Conservation (phyloP, 2,797 vertebrate genomes). For the Tangara arthus region DNA sequence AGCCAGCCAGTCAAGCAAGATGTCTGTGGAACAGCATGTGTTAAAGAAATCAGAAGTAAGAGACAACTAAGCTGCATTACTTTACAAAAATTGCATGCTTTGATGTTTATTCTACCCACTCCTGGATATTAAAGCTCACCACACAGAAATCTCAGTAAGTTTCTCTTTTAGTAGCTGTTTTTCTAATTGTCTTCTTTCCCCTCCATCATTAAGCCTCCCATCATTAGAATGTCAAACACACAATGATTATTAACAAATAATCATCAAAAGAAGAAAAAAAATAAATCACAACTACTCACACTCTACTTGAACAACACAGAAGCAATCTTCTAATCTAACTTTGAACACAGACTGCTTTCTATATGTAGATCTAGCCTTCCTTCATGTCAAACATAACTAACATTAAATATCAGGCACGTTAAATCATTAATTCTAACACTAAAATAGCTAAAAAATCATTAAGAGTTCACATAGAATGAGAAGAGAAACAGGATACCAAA, state of each 20-base stretch:
- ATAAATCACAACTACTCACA: neutral
- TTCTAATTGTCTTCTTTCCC: neutral
- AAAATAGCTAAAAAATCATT: neutral
- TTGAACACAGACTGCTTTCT: neutral
- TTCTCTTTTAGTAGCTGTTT: neutral
- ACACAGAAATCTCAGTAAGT: neutral
- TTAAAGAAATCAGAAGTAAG: neutral
- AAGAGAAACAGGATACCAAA: neutral
- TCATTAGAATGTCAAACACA: neutral
- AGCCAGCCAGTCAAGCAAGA: neutral
- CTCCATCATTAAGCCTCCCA: neutral
- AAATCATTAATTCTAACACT: neutral
- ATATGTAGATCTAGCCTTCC: neutral
- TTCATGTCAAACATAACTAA: neutral
- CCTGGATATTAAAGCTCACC: neutral
- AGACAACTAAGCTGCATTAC: neutral
- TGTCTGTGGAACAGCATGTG: rapidly evolving
- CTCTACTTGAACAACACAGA: neutral
- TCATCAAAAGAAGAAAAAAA: neutral
- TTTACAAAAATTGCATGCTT: neutral
- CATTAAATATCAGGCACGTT: neutral
- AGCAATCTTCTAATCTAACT: neutral
- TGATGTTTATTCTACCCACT: neutral
- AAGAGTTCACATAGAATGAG: neutral
- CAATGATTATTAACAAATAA: neutral